Conservation (phyloP, 2,113 vertebrate genomes). For the Cynocephalus volans region DNA sequence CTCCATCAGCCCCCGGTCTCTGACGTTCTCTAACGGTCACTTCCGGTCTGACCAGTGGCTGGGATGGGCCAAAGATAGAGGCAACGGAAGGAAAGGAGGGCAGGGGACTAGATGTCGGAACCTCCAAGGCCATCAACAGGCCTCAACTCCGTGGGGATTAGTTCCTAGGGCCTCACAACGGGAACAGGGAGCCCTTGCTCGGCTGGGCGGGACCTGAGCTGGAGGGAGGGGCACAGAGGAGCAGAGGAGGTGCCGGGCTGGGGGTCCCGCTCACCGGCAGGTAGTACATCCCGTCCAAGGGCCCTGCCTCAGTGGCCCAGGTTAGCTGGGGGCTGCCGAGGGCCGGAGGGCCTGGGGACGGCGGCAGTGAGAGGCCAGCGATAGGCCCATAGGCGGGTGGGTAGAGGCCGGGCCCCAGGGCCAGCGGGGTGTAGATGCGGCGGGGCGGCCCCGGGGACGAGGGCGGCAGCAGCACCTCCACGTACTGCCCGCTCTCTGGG, state of each 20-base stretch:
- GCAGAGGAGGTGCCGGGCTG: conserved; percentile 88
- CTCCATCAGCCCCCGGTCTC: neutral
- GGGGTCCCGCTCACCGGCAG: conserved; percentile 94
- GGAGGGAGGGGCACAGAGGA: conserved; percentile 77
- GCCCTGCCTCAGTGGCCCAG: conserved; percentile 90
- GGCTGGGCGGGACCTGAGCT: conserved; percentile 47
- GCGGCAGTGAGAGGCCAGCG: conserved; percentile 85
- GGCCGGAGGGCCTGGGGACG: conserved; percentile 86
- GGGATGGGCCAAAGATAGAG: conserved; percentile 12
- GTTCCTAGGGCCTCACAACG: conserved; percentile 71
- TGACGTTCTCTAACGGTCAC: conserved; percentile 9
- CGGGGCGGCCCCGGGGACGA: conserved; percentile 90
- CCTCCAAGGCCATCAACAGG: neutral
- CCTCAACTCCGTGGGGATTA: neutral
- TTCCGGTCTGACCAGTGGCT: neutral
- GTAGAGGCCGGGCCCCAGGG: conserved; percentile 88
- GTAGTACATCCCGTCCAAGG: conserved; percentile 95
- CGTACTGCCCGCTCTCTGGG: conserved; percentile 96
- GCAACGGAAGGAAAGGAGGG: neutral
- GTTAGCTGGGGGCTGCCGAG: conserved; percentile 87
- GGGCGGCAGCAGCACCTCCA: conserved; percentile 93
- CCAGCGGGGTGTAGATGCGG: conserved; percentile 91
- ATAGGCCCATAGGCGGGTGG: conserved; percentile 91
- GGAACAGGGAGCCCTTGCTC: conserved; percentile 64
- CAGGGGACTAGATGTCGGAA: neutral